Evolutionary conservation across 2,888 invertebrate genomes (phyloP), one percentile per base, ranked within the genome.

Genomic region (Melieria crassipennis): DNA sequence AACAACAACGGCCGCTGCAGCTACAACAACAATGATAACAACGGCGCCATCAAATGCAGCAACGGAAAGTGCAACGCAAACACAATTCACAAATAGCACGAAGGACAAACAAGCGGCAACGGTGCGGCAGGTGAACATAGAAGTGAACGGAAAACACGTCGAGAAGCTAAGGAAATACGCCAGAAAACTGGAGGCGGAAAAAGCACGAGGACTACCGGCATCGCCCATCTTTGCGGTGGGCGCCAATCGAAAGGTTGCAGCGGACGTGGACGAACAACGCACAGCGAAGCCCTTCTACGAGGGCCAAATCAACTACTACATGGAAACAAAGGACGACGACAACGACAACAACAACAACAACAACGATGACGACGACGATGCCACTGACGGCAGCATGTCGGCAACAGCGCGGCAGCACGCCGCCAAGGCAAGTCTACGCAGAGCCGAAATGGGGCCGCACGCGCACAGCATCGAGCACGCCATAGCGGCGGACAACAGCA

Each of bases 281-380:
- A 76, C 78, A 5, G 69, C 74, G 0, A 79, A 81, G 5, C 82
- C 83, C 3, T 85, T 82, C 72, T 85, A 85, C 65, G 83, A 85
- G 75, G 85, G 85, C 0, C 84, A 83, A 70, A 80, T 85, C 11
- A 84, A 82, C 77, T 85, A 85, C 75, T 85, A 78, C 47, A 76
- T 80, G 43, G 80, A 85, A 65, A 82, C 80, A 7, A 73, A 78
- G 11, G 76, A 79, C 52, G 79, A 76, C 61, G 78, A 78, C 7
- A 30, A 65, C 65, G 45, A 71, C 61, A 7, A 66, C 56, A 43
- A 62, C 62, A 47, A 45, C 7, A 55, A 13, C 2, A 45, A 5
- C 9, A 11, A 5, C 0, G 7, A 43, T 42, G 43, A 65, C 43
- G 9, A 45, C 10, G 45, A n/a, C 43, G 52, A n/a, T 10, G 45